Evolutionary conservation across 2,888 invertebrate species (phyloP), one percentile per base, ranked within the genome.

Genomic region (Asteroscopus sphinx): DNA sequence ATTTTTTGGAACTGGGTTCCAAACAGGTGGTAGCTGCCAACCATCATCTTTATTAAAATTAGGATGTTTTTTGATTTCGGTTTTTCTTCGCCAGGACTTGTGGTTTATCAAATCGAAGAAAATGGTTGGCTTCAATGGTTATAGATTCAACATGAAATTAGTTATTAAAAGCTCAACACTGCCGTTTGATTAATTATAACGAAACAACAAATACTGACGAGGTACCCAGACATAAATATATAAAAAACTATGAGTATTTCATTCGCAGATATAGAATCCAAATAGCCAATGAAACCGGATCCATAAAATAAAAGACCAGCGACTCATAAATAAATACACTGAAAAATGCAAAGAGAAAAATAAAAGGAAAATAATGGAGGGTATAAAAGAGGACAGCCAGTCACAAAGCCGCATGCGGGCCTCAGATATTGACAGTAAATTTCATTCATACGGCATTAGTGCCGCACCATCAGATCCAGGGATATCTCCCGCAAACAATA

Each of bases 391-490:
- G 91, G 90, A 90, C 89, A 91, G 91, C 91, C 89, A 89, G 91
- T 90, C 91, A 93, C 93, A 93, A 92, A 93, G 92, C 93, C 92
- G 88, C 92, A 92, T 93, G 92, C 93, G 93, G 93, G 93, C 93
- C 86, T 89, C 90, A 89, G 93, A 93, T 94, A 94, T 94, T 94
- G 94, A 94, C 94, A 94, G 94, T 93, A 94, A 93, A 94, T 93
- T 93, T 94, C 93, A 93, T 94, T 94, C 94, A 93, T 93, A 90
- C 88, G 86, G 91, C 88, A 93, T 94, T 94, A 94, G 93, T 93
- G 92, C 90, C 92, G 90, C 90, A 77, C 94, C 94, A 94, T 94
- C 94, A 93, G 90, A 89, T 88, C 80, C 94, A 94, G 93, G 86
- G 87, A 82, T 86, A 85, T 80, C 81, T 82, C 81, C 78, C 82